Percentiles rank a stretch among this genome's conserved stretches.
phyloP scores from a whole-genome alignment of 2,888 invertebrate genomes.

The Tinea trinotella region DNA sequence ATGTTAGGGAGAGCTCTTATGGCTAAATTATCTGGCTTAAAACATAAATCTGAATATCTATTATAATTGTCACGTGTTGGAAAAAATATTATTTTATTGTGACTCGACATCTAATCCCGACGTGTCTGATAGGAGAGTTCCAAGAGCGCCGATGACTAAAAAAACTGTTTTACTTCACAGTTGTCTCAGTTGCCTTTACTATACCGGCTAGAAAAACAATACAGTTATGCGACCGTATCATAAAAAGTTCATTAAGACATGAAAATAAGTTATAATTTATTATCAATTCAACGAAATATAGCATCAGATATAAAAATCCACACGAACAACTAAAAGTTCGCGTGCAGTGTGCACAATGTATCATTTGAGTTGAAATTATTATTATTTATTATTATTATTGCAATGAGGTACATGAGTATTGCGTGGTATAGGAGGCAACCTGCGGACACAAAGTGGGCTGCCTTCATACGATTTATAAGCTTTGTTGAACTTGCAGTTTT shows the following conservation, averaged over 20 bases:
- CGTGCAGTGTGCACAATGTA: slow-evolving; percentile 56
- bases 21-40: too few species aligned
- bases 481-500: slow-evolving; percentile 12
- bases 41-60: too few species aligned
- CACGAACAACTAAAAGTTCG: slow-evolving; percentile 30
- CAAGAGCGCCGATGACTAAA: too few species aligned
- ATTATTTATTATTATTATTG: slow-evolving; percentile 18
- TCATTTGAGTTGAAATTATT: slow-evolving; percentile 60
- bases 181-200: too few species aligned
- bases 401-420: slow-evolving; percentile 15
- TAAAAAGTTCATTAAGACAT: not conserved
- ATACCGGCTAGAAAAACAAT: too few species aligned
- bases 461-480: slow-evolving; percentile 50
- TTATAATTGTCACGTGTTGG: too few species aligned
- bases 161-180: too few species aligned
- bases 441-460: slow-evolving; percentile 53
- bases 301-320: slow-evolving; percentile 6
- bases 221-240: too few species aligned
- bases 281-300: not conserved
- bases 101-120: too few species aligned
- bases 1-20: too few species aligned
- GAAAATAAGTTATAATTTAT: not conserved
- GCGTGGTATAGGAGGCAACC: slow-evolving; percentile 26
- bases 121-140: too few species aligned
- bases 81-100: too few species aligned